Percentiles rank a stretch among this genome's conserved stretches.
Conservation (phyloP, 1,140 invertebrate genomes). For the Bemisia tabaci region DNA sequence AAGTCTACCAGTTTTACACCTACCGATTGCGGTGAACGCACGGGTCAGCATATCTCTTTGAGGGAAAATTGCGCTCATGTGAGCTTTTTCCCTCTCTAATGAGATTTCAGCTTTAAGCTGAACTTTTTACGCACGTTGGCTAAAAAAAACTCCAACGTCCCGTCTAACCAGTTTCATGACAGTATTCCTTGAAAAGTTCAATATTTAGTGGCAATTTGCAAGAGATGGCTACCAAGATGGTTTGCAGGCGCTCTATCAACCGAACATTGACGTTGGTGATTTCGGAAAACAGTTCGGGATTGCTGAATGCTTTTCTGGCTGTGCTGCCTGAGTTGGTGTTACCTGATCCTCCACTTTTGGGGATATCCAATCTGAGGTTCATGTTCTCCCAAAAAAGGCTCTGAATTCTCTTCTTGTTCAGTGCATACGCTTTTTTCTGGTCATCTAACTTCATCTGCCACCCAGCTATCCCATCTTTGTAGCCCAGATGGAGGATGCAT, state of each 20-base stretch:
- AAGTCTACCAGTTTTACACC: too few relatives aligned
- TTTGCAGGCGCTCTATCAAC: slow-evolving; percentile 17
- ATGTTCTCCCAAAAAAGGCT: slow-evolving; percentile 14
- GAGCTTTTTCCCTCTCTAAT: too few relatives aligned
- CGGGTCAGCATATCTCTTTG: too few relatives aligned
- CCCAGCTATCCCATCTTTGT: background rate
- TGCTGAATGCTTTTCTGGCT: slow-evolving; percentile 28
- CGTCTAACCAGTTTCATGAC: too few relatives aligned
- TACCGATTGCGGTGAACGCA: too few relatives aligned
- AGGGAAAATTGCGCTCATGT: too few relatives aligned
- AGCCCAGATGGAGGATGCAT: background rate
- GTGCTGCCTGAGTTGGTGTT: slow-evolving; percentile 31
- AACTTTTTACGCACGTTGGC: too few relatives aligned
- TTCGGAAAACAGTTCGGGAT: slow-evolving; percentile 20
- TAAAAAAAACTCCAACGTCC: too few relatives aligned
- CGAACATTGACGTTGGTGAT: slow-evolving; percentile 25
- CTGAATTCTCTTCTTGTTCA: slow-evolving; percentile 15
- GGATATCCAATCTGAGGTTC: slow-evolving; percentile 23
- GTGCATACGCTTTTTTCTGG: background rate
- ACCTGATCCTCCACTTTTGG: slow-evolving; percentile 25
- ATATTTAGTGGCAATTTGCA: too few relatives aligned
- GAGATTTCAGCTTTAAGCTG: too few relatives aligned
- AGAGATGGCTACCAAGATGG: background rate
- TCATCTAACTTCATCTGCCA: background rate
- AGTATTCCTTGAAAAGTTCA: too few relatives aligned